Evolutionary conservation across 2,797 vertebrate species (phyloP), one percentile per base, ranked within the genome.

Genomic region (Adrianichthys oophorus): DNA sequence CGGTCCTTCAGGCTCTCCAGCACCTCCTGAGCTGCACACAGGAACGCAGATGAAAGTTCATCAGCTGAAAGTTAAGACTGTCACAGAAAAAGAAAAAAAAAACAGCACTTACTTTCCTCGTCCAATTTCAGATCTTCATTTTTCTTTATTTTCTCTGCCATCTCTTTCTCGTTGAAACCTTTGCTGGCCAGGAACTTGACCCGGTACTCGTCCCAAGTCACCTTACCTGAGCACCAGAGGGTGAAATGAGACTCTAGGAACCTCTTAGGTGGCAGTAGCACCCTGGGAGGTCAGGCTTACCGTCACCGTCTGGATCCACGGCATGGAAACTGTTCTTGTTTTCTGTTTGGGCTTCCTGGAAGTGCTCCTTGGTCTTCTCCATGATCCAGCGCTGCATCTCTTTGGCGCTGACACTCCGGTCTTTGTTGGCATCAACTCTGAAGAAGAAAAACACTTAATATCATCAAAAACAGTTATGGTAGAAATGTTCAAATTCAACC

Each of bases 381-480:
- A 98, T 96, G 69, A 99, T 98, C 97, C 98, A 99, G 15, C 87
- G 93, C 61, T 99, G 98, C 95, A 99, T 94, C 62, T 99, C 98
- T 65, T 96, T 95, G 1, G 98, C 95, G 0, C 96, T 94, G 52
- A 99, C 93, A 47, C 90, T 95, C 40, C 80, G 83, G 59, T 99
- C 96, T 0, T 89, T 89, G 69, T 99, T 95, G 58, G 90, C 76
- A 24, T 99, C 98, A 14, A 99, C 98, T 79, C 97, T 99, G 68
- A 0, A 2, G 7, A 1, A 4, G 3, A 26, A 5, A 40, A 5
- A 37, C 10, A 37, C 32, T 12, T 12, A 3, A 12, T 13, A 37
- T 10, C 32, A 4, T 37, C 32, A 12, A 37, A 10, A 37, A 12
- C 32, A 12, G 10, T 37, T 12, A 37, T 12, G 32, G 32, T 12